Percentiles rank a stretch among this genome's conserved stretches.
These are phyloP conservation scores for Chrosomus eos DNA, from an alignment of 2,797 vertebrate species.

Conservation along the genomic window DNA sequence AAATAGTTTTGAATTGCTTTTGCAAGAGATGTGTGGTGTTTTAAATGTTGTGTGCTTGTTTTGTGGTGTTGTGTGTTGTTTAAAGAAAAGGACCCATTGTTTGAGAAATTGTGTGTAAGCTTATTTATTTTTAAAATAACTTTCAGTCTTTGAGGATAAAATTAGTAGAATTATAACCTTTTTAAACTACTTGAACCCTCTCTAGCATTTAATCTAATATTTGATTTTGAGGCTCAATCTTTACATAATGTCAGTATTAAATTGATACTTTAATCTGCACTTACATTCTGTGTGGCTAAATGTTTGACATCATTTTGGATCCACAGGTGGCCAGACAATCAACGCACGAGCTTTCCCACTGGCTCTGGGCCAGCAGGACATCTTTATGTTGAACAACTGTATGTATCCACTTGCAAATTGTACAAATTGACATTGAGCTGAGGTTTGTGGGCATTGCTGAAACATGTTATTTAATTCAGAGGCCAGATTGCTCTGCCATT, in stretches of 20 bases:
- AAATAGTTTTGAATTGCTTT: too few species aligned
- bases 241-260: not conserved
- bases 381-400: not conserved
- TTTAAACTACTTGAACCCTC: not conserved
- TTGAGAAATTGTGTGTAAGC: too few species aligned
- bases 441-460: slow-evolving; percentile 16
- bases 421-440: not conserved
- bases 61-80: too few species aligned
- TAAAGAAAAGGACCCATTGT: too few species aligned
- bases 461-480: slow-evolving; percentile 2
- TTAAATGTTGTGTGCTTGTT: too few species aligned
- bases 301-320: not conserved
- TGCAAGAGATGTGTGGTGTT: too few species aligned
- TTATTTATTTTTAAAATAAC: too few species aligned
- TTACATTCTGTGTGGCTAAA: not conserved
- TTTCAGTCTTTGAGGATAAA: too few species aligned
- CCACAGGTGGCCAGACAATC: not conserved
- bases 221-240: not conserved
- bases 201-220: not conserved
- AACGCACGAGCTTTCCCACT: not conserved
- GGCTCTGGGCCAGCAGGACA: not conserved
- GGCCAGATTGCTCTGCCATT: slow-evolving; percentile 20
- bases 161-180: not conserved
- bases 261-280: not conserved
- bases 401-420: not conserved